Evolutionary conservation across 2,113 vertebrate genomes (phyloP).

Genomic region (Notarius quadriscutis): DNA sequence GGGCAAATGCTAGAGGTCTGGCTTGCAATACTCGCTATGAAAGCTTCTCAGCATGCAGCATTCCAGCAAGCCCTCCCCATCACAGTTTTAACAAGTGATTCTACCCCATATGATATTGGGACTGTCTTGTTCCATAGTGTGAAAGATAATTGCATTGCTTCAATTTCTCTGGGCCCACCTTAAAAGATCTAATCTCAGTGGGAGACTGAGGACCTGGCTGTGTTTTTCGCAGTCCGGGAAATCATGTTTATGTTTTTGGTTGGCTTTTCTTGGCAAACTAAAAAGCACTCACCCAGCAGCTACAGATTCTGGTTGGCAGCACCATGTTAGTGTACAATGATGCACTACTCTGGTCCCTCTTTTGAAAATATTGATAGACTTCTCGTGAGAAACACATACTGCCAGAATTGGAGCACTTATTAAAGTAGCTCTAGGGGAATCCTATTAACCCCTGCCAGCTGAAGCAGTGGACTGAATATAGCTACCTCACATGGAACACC

Average conservation of each 20-base stretch:
- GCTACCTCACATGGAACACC: not conserved
- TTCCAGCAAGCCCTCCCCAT: not conserved
- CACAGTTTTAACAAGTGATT: slow-evolving; percentile 5
- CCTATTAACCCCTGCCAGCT: not conserved
- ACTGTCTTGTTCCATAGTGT: slow-evolving; percentile 19
- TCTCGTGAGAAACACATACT: not conserved
- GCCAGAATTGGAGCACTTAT: not conserved
- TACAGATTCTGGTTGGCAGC: slow-evolving; percentile 11
- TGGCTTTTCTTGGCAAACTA: slow-evolving; percentile 3
- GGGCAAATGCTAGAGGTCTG: not conserved
- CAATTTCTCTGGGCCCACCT: slow-evolving; percentile 8
- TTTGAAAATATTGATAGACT: not conserved
- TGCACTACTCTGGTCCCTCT: not conserved
- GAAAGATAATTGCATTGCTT: slow-evolving; percentile 17
- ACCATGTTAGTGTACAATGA: not conserved
- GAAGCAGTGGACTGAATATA: slow-evolving; percentile 9
- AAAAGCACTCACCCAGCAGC: slow-evolving; percentile 4
- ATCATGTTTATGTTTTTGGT: slow-evolving; percentile 11
- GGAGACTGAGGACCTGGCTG: not conserved
- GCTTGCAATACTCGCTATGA: not conserved
- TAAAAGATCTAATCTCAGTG: slow-evolving; percentile 16
- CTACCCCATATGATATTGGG: not conserved
- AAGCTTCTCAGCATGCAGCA: not conserved
- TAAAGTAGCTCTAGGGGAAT: not conserved
- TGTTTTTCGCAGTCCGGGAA: not conserved